Base-by-base conservation (phyloP, 2,113 vertebrate genomes). In the Helogale parvula region DNA sequence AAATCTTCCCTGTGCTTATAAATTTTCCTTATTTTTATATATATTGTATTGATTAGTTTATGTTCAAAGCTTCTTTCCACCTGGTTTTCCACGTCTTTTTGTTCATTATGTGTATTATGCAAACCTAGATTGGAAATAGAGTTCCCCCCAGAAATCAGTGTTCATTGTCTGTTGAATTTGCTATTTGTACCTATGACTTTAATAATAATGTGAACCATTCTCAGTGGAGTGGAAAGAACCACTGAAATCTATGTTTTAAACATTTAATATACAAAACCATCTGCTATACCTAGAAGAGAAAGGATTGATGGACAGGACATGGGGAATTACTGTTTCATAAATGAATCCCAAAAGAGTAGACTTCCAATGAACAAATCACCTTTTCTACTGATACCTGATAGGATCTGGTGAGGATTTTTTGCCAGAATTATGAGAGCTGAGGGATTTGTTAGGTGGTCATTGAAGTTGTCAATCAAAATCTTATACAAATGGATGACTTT, bases 391-490 rank as follows among this genome's bases (percentile, higher is more conserved):
- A 71, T 93, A 93, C 17, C 63, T 72, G 41, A 14, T 88, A 65
- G n/a, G n/a, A 84, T 4, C 17, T 91, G 71, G n/a, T 19, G 83
- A 95, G 65, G 76, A 82, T 69, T 19, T 80, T 89, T 93, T 92
- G 38, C 27, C 2, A 80, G 47, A 54, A 90, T 14, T 88, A 12
- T 71, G 10, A 87, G 29, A 69, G 7, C 63, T 45, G 27, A 93
- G 72, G n/a, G 57, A 74, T 82, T 96, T 90, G 9, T 91, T 95
- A 95, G 38, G 63, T 69, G 50, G 60, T 83, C 74, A 71, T 47
- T 95, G 80, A 95, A 94, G 15, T 74, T 92, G 31, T 84, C 79
- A 94, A 1, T 96, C 74, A 96, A 93, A 95, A 90, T 93, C 29
- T 80, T 91, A 68, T 81, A 68, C 10, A 93, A 80, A 93, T 92